Evolutionary conservation across 2,113 vertebrate species (phyloP), one percentile per base, ranked within the genome.

Genomic region (Lethenteron reissneri): DNA sequence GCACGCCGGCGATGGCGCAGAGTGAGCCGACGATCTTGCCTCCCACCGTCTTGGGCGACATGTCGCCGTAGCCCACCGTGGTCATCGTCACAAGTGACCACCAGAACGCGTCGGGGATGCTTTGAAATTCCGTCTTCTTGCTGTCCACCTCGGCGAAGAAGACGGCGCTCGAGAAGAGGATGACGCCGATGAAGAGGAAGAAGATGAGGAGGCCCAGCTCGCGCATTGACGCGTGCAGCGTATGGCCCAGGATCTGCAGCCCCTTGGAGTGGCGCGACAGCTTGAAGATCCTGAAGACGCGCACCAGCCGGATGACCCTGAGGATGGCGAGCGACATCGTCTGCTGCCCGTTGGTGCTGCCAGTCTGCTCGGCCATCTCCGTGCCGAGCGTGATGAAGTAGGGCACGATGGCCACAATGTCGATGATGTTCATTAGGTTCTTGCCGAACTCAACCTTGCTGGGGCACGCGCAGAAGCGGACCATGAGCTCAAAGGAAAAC

Each of bases 341-440:
- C 0, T 85, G 87, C 57, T 84, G 84, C 0, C 79, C 78, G n/a
- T 68, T 68, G 41, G 41, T 7, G 41, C 41, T 41, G 41, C 79
- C 83, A 76, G 82, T 82, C 58, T 82, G 85, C 78, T 97, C 86
- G 1, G 89, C 92, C 79, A 99, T 82, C 74, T 99, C 94, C 1
- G 92, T 97, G 79, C 92, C 92, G 72, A 99, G 83, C 8, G 94
- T 99, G 76, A 99, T 99, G 82, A 99, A 99, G 72, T 99, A 99
- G 88, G 94, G 94, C 90, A 97, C 82, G 79, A 99, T 99, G 86
- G 94, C 94, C 8, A 99, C 91, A 4, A 99, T 92, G 82, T 99
- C 94, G 77, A 99, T 99, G 70, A 87, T 82, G 85, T 99, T 99
- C 94, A 99, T 99, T 74, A 95, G 87, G 83, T 97, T 89, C 76